Conservation (phyloP, 2,113 vertebrate species). For the Apistogramma diplotaenia region DNA sequence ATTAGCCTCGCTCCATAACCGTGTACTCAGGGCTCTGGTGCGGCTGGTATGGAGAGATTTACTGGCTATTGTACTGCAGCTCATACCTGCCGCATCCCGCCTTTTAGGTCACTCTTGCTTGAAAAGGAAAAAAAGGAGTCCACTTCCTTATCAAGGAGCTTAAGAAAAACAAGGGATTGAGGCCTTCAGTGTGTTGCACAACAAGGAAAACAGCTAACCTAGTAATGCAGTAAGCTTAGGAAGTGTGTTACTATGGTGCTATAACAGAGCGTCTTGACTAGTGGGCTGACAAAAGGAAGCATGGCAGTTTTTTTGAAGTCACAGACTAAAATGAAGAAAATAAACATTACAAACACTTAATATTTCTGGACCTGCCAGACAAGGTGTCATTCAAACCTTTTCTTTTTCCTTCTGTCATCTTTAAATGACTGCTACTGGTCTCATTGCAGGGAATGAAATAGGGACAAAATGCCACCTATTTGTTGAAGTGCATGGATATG, state of each 20-base stretch:
- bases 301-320: not conserved
- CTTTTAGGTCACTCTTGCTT: slow-evolving; percentile 37
- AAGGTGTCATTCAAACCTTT: not conserved
- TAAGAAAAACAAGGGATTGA: slow-evolving; percentile 45
- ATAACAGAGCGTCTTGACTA: not conserved
- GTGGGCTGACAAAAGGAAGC: not conserved
- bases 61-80: slow-evolving; percentile 57
- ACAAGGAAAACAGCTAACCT: slow-evolving; percentile 20
- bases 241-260: not conserved
- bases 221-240: slow-evolving; percentile 4
- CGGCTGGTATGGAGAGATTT: slow-evolving; percentile 54
- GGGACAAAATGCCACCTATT: not conserved
- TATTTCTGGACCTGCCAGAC: not conserved
- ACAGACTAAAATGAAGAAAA: not conserved
- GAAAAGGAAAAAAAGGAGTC: slow-evolving; percentile 44
- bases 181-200: slow-evolving; percentile 48
- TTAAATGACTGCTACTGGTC: not conserved
- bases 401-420: too few species aligned
- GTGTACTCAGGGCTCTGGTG: slow-evolving; percentile 47
- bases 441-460: not conserved
- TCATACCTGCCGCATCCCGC: slow-evolving; percentile 28
- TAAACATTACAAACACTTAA: not conserved
- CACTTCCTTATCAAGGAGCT: slow-evolving; percentile 65
- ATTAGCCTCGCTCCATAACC: slow-evolving; percentile 63
- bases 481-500: not conserved